Conservation (phyloP, 2,113 vertebrate species). For the Lepidiolamprologus cunningtoni region DNA sequence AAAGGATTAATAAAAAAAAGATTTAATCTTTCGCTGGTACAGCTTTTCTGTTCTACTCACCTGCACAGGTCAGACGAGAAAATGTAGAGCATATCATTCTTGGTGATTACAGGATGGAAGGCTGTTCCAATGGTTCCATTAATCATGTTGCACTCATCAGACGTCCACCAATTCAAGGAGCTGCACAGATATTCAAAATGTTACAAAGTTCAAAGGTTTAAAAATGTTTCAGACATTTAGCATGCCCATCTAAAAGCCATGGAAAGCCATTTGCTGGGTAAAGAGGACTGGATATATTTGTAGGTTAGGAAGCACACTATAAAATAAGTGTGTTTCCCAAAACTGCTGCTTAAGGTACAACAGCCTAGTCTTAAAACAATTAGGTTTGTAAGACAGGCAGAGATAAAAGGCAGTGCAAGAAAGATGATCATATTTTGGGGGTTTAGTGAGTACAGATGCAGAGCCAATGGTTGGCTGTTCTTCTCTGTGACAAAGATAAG, state of each 20-base stretch:
- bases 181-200: constrained; percentile 45
- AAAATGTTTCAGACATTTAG: not conserved
- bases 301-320: not conserved
- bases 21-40: not conserved
- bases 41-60: constrained; percentile 56
- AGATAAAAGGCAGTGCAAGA: not conserved
- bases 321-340: not conserved
- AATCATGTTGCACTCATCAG: constrained; percentile 88
- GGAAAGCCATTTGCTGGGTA: not conserved
- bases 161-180: constrained; percentile 83
- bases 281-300: not conserved
- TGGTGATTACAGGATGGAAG: constrained; percentile 83
- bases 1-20: too few species aligned
- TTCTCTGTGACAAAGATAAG: not conserved
- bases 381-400: not conserved
- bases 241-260: not conserved
- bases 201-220: not conserved
- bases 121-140: constrained; percentile 91
- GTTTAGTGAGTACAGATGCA: not conserved
- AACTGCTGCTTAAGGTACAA: not conserved
- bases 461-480: not conserved
- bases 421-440: not conserved
- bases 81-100: constrained; percentile 81
- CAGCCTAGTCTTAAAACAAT: not conserved
- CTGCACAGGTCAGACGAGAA: constrained; percentile 95